Evolutionary conservation across 2,888 invertebrate genomes (phyloP).

Genomic region (Adelognathus sp.): DNA sequence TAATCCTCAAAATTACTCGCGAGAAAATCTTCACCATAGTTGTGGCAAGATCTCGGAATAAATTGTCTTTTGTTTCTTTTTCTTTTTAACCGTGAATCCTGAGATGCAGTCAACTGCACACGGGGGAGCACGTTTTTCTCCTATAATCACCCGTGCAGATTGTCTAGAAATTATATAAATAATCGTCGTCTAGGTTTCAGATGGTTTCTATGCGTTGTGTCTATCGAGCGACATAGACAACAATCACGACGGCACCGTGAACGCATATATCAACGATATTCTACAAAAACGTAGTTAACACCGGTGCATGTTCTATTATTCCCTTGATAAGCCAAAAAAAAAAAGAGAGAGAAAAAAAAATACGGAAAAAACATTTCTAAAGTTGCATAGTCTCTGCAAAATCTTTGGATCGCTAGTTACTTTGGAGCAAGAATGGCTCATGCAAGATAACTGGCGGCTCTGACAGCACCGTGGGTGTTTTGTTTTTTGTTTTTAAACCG

Average conservation of each 20-base stretch:
- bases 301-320: neutral
- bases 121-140: neutral
- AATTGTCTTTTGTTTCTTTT: constrained; percentile 12
- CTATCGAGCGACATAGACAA: neutral
- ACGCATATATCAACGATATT: constrained; percentile 21
- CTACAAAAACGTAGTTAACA: constrained; percentile 24
- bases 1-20: neutral
- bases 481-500: constrained; percentile 1
- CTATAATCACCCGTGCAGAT: neutral
- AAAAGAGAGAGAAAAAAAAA: neutral
- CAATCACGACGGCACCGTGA: constrained; percentile 9
- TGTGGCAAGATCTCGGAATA: neutral
- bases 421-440: constrained; percentile 52
- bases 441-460: constrained; percentile 51
- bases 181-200: neutral
- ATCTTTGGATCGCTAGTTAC: constrained; percentile 66
- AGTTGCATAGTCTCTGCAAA: constrained; percentile 51
- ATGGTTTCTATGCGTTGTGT: constrained; percentile 11
- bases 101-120: neutral
- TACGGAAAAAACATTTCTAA: constrained; percentile 11
- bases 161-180: constrained; percentile 13
- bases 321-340: constrained; percentile 20
- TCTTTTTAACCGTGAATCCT: neutral
- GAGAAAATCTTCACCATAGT: neutral
- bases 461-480: constrained; percentile 61